Percentiles rank a stretch among this genome's conserved stretches.
phyloP scores from a whole-genome alignment of 2,113 vertebrate genomes.

The Epinephelus moara region DNA sequence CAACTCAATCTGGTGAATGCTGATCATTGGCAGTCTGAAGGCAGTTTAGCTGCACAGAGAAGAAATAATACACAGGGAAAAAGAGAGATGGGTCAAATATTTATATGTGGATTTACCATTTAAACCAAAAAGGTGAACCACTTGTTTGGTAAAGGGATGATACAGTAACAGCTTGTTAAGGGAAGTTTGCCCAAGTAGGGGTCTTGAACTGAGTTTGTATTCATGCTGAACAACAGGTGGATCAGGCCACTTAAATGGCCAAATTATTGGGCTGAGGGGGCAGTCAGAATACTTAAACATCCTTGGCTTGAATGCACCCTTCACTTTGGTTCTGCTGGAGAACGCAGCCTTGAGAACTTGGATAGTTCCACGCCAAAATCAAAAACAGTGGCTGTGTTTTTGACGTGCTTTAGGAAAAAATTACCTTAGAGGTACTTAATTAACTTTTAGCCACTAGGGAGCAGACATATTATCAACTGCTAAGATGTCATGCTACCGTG shows the following conservation, averaged over 20 bases:
- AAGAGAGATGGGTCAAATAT: background rate
- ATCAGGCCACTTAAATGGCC: background rate
- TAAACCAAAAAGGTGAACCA: background rate
- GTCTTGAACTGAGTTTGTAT: background rate
- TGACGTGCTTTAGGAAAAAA: no score
- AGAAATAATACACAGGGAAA: background rate
- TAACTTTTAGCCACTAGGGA: background rate
- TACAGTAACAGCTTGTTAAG: background rate
- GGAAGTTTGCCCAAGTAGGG: background rate
- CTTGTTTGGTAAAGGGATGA: background rate
- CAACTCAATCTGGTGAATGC: conserved; percentile 25
- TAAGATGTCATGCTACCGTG: no score
- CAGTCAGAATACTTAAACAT: no score
- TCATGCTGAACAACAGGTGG: background rate
- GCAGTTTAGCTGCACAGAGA: conserved; percentile 4
- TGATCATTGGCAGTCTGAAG: background rate
- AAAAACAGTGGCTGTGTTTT: background rate
- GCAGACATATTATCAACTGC: background rate
- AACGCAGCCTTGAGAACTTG: background rate
- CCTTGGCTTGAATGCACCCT: no score
- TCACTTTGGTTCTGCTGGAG: background rate
- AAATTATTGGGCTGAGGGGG: background rate
- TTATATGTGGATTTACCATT: background rate
- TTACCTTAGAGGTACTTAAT: no score
- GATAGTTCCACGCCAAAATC: background rate